Evolutionary conservation across 2,888 invertebrate species (phyloP).

Genomic region (Chymomyza caudatula): DNA sequence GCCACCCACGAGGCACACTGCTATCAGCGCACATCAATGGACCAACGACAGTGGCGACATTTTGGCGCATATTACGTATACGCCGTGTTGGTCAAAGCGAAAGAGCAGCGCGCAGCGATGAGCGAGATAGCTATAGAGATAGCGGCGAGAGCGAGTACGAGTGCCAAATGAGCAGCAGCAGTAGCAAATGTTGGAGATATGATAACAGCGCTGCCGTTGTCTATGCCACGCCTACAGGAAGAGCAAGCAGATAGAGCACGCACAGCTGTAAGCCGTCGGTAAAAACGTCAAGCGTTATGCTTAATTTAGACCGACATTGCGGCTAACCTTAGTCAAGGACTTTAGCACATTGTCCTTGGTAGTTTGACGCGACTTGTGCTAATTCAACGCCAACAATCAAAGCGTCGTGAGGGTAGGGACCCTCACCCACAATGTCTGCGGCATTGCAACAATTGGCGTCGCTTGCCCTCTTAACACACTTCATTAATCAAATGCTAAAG

Average conservation of each 20-base stretch:
- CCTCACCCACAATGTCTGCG: constrained; percentile 6
- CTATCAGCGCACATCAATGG: constrained; percentile 72
- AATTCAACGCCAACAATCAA: not conserved
- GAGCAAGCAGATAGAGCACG: constrained; percentile 24
- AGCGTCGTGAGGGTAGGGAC: constrained; percentile 18
- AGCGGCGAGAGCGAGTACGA: constrained; percentile 2
- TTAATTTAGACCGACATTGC: constrained; percentile 13
- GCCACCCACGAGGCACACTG: constrained; percentile 16
- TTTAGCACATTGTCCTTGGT: constrained; percentile 58
- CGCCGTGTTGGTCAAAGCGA: constrained; percentile 54
- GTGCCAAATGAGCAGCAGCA: constrained; percentile 57
- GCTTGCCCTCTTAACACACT: constrained; percentile 77
- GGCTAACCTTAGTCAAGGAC: constrained; percentile 61
- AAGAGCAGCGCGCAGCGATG: constrained; percentile 32
- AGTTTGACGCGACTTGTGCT: constrained; percentile 11
- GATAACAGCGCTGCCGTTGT: constrained; percentile 33
- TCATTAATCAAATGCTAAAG: constrained; percentile 71
- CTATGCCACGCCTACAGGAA: constrained; percentile 58
- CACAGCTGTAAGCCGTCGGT: constrained; percentile 1
- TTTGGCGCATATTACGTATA: constrained; percentile 67
- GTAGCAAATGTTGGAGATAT: constrained; percentile 17
- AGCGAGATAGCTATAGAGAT: constrained; percentile 27
- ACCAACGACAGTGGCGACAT: constrained; percentile 70
- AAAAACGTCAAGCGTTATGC: not conserved
- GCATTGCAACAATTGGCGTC: constrained; percentile 48